phyloP scores from a whole-genome alignment of 2,797 vertebrate species.

The Furcifer pardalis region DNA sequence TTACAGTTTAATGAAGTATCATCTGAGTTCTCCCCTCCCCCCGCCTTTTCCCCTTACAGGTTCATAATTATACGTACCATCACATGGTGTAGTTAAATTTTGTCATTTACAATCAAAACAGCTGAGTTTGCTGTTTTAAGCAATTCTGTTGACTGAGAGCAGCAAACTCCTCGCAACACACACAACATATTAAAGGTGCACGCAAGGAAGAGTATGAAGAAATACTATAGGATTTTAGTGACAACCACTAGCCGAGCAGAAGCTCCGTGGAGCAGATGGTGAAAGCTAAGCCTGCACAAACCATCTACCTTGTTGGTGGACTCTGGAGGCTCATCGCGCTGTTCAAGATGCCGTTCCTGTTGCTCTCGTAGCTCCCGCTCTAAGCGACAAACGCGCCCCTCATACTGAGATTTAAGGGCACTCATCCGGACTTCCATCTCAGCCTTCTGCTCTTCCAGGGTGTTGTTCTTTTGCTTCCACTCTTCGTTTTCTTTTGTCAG shows the following conservation, averaged over 20 bases:
- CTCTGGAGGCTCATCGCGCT: slow-evolving; percentile 89
- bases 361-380: slow-evolving; percentile 93
- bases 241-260: background rate
- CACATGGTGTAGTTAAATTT: background rate
- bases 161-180: background rate
- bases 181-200: background rate
- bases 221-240: background rate
- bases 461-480: slow-evolving; percentile 83
- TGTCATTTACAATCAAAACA: background rate
- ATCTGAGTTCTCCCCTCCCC: too few species aligned
- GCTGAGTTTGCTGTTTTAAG: background rate
- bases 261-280: background rate
- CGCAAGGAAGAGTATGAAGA: background rate
- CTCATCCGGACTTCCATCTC: slow-evolving; percentile 93
- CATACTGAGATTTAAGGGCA: slow-evolving; percentile 95
- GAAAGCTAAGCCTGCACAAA: background rate
- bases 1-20: background rate
- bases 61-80: background rate
- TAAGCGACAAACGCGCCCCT: slow-evolving; percentile 91
- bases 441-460: slow-evolving; percentile 86
- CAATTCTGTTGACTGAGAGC: background rate
- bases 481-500: slow-evolving; percentile 92
- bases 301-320: slow-evolving; percentile 85
- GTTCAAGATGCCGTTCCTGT: slow-evolving; percentile 92
- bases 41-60: too few species aligned